Evolutionary conservation across 2,888 invertebrate genomes (phyloP).

Genomic region (Cryptocephalus primarius): DNA sequence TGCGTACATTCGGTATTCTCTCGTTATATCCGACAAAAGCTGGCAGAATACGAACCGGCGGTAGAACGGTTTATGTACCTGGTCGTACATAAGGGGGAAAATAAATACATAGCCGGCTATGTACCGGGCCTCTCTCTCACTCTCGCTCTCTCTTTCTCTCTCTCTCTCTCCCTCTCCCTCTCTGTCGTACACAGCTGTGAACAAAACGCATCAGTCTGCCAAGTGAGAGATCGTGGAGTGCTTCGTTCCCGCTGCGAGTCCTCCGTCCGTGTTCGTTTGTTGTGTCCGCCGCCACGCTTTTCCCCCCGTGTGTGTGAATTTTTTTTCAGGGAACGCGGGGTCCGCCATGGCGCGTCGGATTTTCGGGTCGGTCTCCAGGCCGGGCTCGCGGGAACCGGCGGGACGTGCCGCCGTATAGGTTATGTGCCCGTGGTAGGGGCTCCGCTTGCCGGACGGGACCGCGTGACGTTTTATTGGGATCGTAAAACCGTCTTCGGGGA

Average conservation of each 20-base stretch:
- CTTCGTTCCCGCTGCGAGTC: conserved; percentile 23
- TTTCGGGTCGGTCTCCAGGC: neutral
- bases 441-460: no score
- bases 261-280: conserved; percentile 2
- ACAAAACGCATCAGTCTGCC: conserved; percentile 42
- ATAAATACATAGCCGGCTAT: conserved; percentile 33
- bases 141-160: conserved; percentile 12
- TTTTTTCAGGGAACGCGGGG: neutral
- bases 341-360: conserved; percentile 1
- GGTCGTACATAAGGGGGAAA: conserved; percentile 34
- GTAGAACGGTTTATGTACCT: conserved; percentile 34
- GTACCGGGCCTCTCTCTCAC: conserved; percentile 25
- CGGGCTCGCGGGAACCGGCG: conserved; percentile 19
- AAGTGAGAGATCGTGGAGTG: conserved; percentile 32
- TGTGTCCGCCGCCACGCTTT: no score
- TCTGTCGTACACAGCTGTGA: conserved; percentile 36
- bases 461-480: no score
- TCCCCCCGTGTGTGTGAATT: no score
- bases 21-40: conserved; percentile 23
- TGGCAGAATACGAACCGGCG: conserved; percentile 29
- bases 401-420: conserved; percentile 26
- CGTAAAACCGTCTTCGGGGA: no score
- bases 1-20: no score
- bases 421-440: conserved; percentile 20
- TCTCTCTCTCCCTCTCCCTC: conserved; percentile 8